Evolutionary conservation across 2,888 invertebrate genomes (phyloP).

Genomic region (Trichopria drosophilae): DNA sequence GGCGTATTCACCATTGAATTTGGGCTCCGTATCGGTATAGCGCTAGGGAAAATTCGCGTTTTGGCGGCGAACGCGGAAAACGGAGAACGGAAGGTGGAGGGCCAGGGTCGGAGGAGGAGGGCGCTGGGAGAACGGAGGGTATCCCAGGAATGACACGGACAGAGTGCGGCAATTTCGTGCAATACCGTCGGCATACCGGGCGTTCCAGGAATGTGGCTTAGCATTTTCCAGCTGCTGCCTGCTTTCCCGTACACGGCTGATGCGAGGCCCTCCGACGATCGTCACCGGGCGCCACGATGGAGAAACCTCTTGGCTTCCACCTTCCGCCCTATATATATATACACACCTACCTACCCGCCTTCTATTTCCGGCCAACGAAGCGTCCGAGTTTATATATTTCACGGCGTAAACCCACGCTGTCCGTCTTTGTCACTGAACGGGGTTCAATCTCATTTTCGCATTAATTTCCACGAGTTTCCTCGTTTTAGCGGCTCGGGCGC

Average conservation of each 20-base stretch:
- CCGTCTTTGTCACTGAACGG: conserved; percentile 20
- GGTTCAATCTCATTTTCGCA: conserved; percentile 24
- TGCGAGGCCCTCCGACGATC: no score
- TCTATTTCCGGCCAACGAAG: conserved; percentile 1
- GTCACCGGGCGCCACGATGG: no score
- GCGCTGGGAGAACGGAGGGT: conserved; percentile 9
- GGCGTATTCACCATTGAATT: no score
- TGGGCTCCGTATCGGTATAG: no score
- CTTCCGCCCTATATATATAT: conserved; percentile 1
- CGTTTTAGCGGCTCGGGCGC: no score
- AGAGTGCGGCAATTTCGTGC: conserved; percentile 57
- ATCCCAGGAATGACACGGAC: conserved; percentile 54
- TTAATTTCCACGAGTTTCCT: no score
- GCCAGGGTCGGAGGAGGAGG: conserved; percentile 1
- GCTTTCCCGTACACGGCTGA: no score
- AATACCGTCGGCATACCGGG: conserved; percentile 56
- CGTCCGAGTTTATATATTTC: conserved; percentile 17
- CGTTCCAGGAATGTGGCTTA: conserved; percentile 56
- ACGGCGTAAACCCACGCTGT: conserved; percentile 6
- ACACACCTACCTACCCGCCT: background rate
- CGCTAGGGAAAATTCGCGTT: no score
- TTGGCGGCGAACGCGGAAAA: no score
- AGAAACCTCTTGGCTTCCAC: no score
- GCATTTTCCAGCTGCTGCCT: conserved; percentile 52
- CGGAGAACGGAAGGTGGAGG: no score